Evolutionary conservation across 53 echinoderm and acorn worm species (phyloP), one percentile per base, ranked within the genome.

Genomic region (Echinometra lucunter): DNA sequence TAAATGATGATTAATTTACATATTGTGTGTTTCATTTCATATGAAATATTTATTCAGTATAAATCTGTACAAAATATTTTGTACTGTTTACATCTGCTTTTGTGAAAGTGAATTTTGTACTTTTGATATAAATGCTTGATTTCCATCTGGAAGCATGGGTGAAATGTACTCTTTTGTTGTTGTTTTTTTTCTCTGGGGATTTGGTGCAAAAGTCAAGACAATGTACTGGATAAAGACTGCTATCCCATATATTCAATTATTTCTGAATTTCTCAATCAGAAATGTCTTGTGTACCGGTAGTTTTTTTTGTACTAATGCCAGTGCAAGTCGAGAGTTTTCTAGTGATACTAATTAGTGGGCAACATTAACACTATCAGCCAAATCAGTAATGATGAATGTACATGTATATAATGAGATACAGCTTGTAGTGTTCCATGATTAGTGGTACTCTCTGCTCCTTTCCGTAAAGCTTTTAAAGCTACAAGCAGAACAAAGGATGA

Each of bases 71-170:
- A 32, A 49, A 67, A 92, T 92, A 70, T 92, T 92, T 92, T 92
- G 92, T 92, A 92, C 92, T 92, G 92, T 70, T 92, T 72, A 92
- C 92, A 92, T 92, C 92, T 44, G 92, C 92, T 92, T 45, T 92
- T 92, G 92, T 92, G 67, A 70, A 92, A 70, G 45, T 92, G 69
- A 92, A 69, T 92, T 92, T 92, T 92, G 92, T 92, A 92, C 92
- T 92, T 92, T 92, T 92, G 92, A 92, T 92, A 67, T 72, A 67
- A n/a, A 72, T 38, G n/a, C 90, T 57, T 66, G 23, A 63, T 90
- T 90, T 37, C 90, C 88, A 2, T 28, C 34, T 49, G 56, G 56
- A 53, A 55, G 58, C 58, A 10, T 40, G 58, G 58, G 35, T 63
- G 16, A 60, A 16, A 27, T 57, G 88, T 57, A 88, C 57, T 88